A percentile compares a stretch with the other conserved stretches of the same genome.
phyloP scores from a whole-genome alignment of 64 coral and sea anemone genomes.

The Stichodactyla mertensii region DNA sequence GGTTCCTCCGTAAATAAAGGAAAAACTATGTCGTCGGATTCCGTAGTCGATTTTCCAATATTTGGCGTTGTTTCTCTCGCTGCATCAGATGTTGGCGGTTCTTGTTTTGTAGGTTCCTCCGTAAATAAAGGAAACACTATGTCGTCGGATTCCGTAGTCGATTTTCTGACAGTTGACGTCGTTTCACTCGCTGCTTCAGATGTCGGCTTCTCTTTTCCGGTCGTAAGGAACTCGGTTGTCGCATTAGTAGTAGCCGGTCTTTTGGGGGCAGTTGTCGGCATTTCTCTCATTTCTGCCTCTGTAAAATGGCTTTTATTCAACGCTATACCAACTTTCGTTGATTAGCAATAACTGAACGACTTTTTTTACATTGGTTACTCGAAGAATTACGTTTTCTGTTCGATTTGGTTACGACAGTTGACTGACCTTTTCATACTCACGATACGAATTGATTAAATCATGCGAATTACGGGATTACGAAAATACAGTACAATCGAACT shows the following conservation, averaged over 20 bases:
- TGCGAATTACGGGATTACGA: not conserved
- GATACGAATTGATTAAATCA: not conserved
- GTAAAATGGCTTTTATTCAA: slow-evolving; percentile 2
- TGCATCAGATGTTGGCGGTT: too few species aligned
- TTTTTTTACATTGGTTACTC: not conserved
- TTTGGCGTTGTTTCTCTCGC: too few species aligned
- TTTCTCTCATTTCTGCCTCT: slow-evolving; percentile 4
- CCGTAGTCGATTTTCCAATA: too few species aligned
- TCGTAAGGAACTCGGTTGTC: not conserved
- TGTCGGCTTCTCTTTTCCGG: not conserved
- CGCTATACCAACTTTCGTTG: not conserved
- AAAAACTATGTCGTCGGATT: too few species aligned
- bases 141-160: not conserved
- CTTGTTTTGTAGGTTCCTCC: not conserved
- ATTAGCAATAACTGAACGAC: not conserved
- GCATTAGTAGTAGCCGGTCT: not conserved
- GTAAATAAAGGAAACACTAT: not conserved
- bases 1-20: too few species aligned
- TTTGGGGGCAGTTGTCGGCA: not conserved
- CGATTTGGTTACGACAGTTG: not conserved
- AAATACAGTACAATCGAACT: not conserved
- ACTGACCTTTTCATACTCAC: not conserved
- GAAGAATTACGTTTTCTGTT: not conserved
- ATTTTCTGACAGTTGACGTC: not conserved
- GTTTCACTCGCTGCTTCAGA: not conserved